Percentiles rank a stretch among this genome's conserved stretches.
Evolutionary conservation across 1,140 invertebrate species (phyloP).

Genomic region (Megalonaias nervosa): DNA sequence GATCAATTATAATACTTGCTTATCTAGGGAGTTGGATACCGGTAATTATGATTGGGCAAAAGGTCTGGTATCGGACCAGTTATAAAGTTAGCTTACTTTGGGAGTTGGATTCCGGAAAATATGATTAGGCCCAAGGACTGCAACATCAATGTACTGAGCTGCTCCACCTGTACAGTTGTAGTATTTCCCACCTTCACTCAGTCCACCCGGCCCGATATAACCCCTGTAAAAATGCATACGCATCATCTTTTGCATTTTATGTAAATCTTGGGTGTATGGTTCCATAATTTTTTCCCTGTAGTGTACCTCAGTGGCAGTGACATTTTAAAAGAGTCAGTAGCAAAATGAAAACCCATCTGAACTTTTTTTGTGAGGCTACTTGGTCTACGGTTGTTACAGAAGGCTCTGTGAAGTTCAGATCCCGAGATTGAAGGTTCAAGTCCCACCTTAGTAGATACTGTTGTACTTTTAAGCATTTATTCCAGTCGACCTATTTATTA

Average conservation of each 20-base stretch:
- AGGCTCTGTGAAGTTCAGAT: too few relatives aligned
- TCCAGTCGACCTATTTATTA: too few relatives aligned
- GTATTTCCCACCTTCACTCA: slow-evolving; percentile 77
- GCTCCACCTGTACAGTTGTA: slow-evolving; percentile 88
- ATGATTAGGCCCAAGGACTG: slow-evolving; percentile 82
- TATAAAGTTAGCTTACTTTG: slow-evolving; percentile 31
- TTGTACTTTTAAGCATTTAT: too few relatives aligned
- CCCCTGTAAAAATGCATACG: slow-evolving; percentile 72
- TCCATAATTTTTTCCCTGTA: too few relatives aligned
- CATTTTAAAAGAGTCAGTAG: too few relatives aligned
- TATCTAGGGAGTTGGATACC: slow-evolving; percentile 66
- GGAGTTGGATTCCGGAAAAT: slow-evolving; percentile 77
- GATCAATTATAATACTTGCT: background rate
- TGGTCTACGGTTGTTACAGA: too few relatives aligned
- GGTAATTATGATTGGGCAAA: slow-evolving; percentile 83
- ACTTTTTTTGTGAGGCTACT: too few relatives aligned
- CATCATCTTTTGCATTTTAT: background rate
- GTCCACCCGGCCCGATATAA: slow-evolving; percentile 89
- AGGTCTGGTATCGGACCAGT: slow-evolving; percentile 77
- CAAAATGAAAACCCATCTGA: too few relatives aligned
- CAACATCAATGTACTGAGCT: slow-evolving; percentile 84
- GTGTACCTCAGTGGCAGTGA: too few relatives aligned
- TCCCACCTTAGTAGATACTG: too few relatives aligned
- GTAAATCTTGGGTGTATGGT: background rate
- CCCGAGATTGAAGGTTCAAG: too few relatives aligned